phyloP scores from a whole-genome alignment of 30 jellyfish, hydroid and myxozoan genomes.

The Hydra vulgaris region DNA sequence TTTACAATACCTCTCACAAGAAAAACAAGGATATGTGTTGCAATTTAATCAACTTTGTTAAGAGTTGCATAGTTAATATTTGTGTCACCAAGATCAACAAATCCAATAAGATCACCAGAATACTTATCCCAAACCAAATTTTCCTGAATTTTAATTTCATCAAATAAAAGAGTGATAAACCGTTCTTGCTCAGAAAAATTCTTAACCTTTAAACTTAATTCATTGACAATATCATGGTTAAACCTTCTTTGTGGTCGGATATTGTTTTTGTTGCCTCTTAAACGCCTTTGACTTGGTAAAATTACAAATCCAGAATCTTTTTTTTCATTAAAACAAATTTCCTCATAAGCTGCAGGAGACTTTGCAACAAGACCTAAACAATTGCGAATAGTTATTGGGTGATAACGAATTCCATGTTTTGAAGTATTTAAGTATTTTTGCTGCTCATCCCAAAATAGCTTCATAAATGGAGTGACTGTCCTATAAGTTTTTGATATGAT shows the following conservation, averaged over 20 bases:
- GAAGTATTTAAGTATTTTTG: constrained; percentile 2
- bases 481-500: background rate
- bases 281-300: background rate
- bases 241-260: background rate
- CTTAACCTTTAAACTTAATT: background rate
- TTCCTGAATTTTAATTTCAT: background rate
- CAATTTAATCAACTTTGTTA: background rate
- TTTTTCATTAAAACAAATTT: background rate
- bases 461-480: constrained; percentile 1
- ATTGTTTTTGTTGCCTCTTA: background rate
- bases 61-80: constrained; percentile 16
- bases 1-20: background rate
- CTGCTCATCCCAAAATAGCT: background rate
- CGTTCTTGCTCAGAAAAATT: constrained; percentile 4
- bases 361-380: constrained; percentile 9
- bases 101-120: constrained; percentile 1
- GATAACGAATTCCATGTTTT: background rate
- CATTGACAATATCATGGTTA: background rate
- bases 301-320: constrained; percentile 4
- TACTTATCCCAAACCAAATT: background rate
- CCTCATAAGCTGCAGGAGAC: background rate
- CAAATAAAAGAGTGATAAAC: constrained; percentile 2
- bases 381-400: background rate
- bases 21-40: background rate
- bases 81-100: constrained; percentile 26